A percentile compares a stretch with the other conserved stretches of the same genome.
Evolutionary conservation across 1,140 invertebrate genomes (phyloP).

Genomic region (Caenorhabditis elegans): WBcel235 BX284605.5:1142501-1143000

Average conservation of each 20-base stretch:
- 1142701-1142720: not conserved
- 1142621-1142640: too few relatives aligned
- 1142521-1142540: too few relatives aligned
- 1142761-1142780: not conserved
- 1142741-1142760: not conserved
- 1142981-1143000: not conserved
- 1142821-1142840: conserved; percentile 26
- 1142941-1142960: not conserved
- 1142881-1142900: not conserved
- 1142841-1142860: conserved; percentile 36
- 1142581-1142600: too few relatives aligned
- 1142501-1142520: too few relatives aligned
- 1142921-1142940: not conserved
- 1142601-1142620: too few relatives aligned
- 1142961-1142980: not conserved
- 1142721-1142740: not conserved
- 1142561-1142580: too few relatives aligned
- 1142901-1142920: not conserved
- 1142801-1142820: conserved; percentile 13
- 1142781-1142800: conserved; percentile 40
- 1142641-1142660: too few relatives aligned
- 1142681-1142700: too few relatives aligned
- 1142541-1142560: too few relatives aligned
- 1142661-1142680: too few relatives aligned
- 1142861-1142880: not conserved